Conservation (phyloP, 2,888 invertebrate species). For the Spisula solida region DNA sequence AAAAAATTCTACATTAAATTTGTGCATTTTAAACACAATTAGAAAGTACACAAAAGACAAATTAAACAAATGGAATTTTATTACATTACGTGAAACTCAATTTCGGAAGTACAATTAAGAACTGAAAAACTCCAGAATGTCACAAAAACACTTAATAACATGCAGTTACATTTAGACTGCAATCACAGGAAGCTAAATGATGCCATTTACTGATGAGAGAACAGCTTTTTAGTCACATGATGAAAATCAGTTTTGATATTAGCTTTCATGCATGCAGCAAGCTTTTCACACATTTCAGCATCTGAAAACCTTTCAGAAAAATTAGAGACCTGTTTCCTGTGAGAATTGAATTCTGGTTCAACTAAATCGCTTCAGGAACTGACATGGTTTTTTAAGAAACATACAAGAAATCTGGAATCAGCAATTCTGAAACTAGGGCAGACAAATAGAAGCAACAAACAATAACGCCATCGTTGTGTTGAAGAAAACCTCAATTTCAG, state of each 20-base stretch:
- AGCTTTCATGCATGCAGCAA: conserved; percentile 3
- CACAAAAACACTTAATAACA: too few relatives aligned
- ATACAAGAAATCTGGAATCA: conserved; percentile 9
- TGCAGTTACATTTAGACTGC: too few relatives aligned
- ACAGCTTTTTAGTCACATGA: not conserved
- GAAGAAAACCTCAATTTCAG: conserved; percentile 1
- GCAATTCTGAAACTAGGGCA: not conserved
- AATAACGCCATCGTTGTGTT: conserved; percentile 1
- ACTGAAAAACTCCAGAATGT: too few relatives aligned
- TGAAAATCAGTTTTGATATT: conserved; percentile 14
- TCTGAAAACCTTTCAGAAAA: not conserved
- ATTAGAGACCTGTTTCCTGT: conserved; percentile 7
- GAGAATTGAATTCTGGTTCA: not conserved
- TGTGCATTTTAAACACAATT: too few relatives aligned
- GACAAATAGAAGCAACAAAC: conserved; percentile 2
- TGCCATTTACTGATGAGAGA: not conserved
- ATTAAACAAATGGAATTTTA: too few relatives aligned
- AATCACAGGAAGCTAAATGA: not conserved
- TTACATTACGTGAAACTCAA: too few relatives aligned
- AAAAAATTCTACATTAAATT: too few relatives aligned
- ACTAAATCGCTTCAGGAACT: not conserved
- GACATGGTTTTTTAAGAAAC: not conserved
- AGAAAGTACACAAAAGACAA: too few relatives aligned
- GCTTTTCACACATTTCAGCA: not conserved
- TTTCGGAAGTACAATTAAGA: too few relatives aligned